Percentiles rank a stretch among this genome's conserved stretches.
These are phyloP conservation scores for Ceratotherium simum DNA, from an alignment of 2,113 vertebrate genomes.

Conservation along the genomic window DNA sequence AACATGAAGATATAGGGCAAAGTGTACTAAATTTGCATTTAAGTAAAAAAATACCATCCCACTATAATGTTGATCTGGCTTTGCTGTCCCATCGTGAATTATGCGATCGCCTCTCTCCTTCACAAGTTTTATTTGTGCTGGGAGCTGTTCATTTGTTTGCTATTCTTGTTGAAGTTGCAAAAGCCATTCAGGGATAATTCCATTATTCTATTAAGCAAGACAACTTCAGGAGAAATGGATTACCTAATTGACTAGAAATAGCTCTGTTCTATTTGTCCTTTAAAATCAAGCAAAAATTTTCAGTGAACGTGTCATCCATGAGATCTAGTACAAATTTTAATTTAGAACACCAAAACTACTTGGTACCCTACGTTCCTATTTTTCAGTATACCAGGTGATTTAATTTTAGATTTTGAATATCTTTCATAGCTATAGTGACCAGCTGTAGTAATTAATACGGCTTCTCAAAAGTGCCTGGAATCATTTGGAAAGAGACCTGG, in stretches of 20 bases:
- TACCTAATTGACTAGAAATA: background rate
- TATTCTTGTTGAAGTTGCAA: background rate
- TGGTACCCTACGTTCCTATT: background rate
- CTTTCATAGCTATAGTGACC: background rate
- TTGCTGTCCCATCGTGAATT: fast-evolving
- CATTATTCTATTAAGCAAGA: background rate
- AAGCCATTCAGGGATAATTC: background rate
- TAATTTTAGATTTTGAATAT: background rate
- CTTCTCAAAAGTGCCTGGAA: background rate
- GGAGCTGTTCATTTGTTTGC: background rate
- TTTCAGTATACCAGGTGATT: background rate
- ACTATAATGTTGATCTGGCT: fast-evolving
- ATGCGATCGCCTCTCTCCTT: background rate
- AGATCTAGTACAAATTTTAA: background rate
- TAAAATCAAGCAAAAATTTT: background rate
- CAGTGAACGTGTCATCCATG: background rate
- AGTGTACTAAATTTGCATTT: background rate
- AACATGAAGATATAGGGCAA: background rate
- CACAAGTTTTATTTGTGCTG: no score
- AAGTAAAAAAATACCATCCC: background rate
- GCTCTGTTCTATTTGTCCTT: background rate
- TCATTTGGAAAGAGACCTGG: background rate
- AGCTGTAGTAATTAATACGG: background rate
- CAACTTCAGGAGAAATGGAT: background rate
- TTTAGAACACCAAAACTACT: background rate